Evolutionary conservation across 2,888 invertebrate species (phyloP).

Genomic region (Tenthredo distinguenda): DNA sequence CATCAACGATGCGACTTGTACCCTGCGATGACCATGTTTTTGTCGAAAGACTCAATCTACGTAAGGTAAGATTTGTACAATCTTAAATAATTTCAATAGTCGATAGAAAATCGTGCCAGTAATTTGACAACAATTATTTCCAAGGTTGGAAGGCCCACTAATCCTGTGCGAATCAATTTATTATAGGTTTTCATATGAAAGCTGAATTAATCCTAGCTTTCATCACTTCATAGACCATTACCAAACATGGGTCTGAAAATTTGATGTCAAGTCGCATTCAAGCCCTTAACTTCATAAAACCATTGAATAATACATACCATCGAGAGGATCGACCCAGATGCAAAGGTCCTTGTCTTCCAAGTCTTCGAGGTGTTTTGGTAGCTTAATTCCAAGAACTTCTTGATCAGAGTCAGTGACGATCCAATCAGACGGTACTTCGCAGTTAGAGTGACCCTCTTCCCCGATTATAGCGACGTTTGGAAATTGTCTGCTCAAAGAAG

Average conservation of each 20-base stretch:
- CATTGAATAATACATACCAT: constrained; percentile 82
- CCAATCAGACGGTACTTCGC: constrained; percentile 87
- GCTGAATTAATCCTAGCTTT: not conserved
- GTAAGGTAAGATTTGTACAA: no score
- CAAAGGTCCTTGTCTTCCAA: constrained; percentile 91
- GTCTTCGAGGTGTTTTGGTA: constrained; percentile 84
- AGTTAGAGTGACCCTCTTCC: constrained; percentile 89
- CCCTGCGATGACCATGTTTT: no score
- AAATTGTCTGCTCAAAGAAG: constrained; percentile 91
- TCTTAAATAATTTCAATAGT: no score
- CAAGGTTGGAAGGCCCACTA: no score
- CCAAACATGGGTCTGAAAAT: not conserved
- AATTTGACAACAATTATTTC: no score
- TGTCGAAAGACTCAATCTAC: no score
- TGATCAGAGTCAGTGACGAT: constrained; percentile 86
- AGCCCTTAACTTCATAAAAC: not conserved
- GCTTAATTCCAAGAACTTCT: constrained; percentile 83
- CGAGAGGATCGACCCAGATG: constrained; percentile 99
- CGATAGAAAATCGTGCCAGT: no score
- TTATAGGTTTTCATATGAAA: not conserved
- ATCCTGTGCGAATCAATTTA: not conserved
- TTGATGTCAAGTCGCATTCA: not conserved
- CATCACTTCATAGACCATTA: not conserved
- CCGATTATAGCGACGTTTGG: constrained; percentile 92
- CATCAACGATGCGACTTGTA: no score